These are phyloP conservation scores for Cylindroiulus punctatus DNA, from an alignment of 2,888 invertebrate species.

Conservation along the genomic window DNA sequence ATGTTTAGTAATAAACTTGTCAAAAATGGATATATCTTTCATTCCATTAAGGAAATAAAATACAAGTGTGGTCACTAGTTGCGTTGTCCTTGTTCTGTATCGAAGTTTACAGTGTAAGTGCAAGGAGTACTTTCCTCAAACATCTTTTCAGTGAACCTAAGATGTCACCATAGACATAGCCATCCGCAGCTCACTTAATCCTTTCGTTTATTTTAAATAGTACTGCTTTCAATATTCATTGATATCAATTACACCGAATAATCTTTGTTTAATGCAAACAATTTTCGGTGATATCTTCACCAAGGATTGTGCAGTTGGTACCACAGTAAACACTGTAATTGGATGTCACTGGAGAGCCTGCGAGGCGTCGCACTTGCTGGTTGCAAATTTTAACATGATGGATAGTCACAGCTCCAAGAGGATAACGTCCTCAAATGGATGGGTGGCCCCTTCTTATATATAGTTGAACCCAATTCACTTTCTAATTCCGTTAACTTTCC, in stretches of 20 bases:
- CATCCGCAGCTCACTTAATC: too few relatives aligned
- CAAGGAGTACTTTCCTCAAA: too few relatives aligned
- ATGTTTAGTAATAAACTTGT: too few relatives aligned
- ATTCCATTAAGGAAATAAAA: too few relatives aligned
- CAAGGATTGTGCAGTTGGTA: background rate
- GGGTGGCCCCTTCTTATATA: constrained; percentile 22
- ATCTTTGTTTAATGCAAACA: background rate
- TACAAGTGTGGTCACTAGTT: too few relatives aligned
- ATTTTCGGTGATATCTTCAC: background rate
- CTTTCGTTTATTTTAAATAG: too few relatives aligned
- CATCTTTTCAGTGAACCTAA: too few relatives aligned
- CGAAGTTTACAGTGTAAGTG: too few relatives aligned
- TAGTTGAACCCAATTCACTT: constrained; percentile 26
- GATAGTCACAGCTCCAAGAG: constrained; percentile 25
- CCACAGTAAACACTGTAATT: background rate
- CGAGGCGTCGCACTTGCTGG: background rate
- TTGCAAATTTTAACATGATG: constrained; percentile 13
- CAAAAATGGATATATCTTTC: too few relatives aligned
- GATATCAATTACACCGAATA: background rate
- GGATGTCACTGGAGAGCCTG: background rate
- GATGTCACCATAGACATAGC: too few relatives aligned
- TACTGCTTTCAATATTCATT: too few relatives aligned
- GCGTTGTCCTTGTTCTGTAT: too few relatives aligned
- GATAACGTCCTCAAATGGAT: constrained; percentile 26
- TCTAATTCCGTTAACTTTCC: constrained; percentile 25